phyloP scores from a whole-genome alignment of 30 jellyfish, hydroid and myxozoan species.

The Pelagia noctiluca region DNA sequence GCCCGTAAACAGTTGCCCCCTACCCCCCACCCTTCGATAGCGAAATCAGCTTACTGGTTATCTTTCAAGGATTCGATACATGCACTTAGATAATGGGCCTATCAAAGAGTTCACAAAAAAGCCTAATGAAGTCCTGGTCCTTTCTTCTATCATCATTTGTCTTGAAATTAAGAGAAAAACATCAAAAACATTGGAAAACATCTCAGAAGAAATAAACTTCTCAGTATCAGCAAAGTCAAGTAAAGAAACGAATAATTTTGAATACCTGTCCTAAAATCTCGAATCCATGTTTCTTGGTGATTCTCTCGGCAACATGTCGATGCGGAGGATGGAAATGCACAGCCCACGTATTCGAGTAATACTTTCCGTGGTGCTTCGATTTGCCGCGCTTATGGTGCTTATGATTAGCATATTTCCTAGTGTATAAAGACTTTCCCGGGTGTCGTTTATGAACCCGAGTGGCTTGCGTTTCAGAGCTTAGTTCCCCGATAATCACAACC shows the following conservation, averaged over 20 bases:
- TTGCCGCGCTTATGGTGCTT: conserved; percentile 33
- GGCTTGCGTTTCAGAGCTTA: conserved; percentile 38
- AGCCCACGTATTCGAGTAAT: conserved; percentile 98
- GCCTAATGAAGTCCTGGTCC: too few species aligned
- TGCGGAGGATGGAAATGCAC: conserved; percentile 95
- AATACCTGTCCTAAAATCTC: conserved; percentile 93
- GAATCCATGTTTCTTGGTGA: conserved; percentile 95
- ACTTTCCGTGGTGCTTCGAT: conserved; percentile 44
- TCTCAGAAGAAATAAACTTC: too few species aligned
- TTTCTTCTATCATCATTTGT: too few species aligned
- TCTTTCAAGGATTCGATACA: too few species aligned
- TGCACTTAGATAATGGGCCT: too few species aligned
- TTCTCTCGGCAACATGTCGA: conserved; percentile 87
- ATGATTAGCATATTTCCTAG: conserved; percentile 46
- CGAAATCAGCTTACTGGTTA: too few species aligned
- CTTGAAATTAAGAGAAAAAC: too few species aligned
- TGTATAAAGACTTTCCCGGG: conserved; percentile 46
- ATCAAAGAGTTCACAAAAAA: too few species aligned
- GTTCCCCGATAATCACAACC: conserved; percentile 53
- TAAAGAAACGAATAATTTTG: neutral
- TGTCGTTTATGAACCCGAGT: conserved; percentile 43
- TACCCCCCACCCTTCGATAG: too few species aligned
- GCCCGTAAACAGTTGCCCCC: too few species aligned
- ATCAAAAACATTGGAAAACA: too few species aligned
- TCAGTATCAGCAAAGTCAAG: neutral